Evolutionary conservation across 2,888 invertebrate genomes (phyloP), one percentile per base, ranked within the genome.

Genomic region (Stenoptilia bipunctidactyla): DNA sequence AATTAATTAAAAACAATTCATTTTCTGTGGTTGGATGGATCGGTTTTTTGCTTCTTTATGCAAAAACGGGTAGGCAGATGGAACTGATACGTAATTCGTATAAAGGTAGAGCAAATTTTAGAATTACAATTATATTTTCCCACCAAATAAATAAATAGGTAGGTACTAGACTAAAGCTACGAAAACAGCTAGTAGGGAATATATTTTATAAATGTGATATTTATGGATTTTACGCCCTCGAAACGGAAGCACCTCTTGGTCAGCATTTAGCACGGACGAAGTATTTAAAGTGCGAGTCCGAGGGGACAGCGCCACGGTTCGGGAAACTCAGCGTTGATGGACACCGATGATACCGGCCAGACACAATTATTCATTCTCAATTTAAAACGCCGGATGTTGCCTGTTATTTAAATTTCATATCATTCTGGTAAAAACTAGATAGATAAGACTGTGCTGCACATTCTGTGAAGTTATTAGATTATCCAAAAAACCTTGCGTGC

Each of bases 291-390:
- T 25, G 25, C 25, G 12, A 30, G 6, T 9, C 12, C 30, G 12
- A 25, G 58, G 58, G 61, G 57, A 61, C 66, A 59, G 62, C 61
- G 73, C 70, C 66, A 76, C 64, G 77, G 66, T 55, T 51, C 50
- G 62, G 55, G 45, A 50, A 46, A 40, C 45, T 50, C 47, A 50
- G 53, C 30, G 53, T 48, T 60, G 61, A 58, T 67, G 61, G 61
- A 59, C 58, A 58, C 6, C 30, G 30, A 30, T 58, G 58, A 64
- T 62, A 61, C 54, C 60, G 53, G 43, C 53, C 53, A 49, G 52
- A 55, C 58, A 58, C 55, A 48, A 47, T 52, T 55, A 50, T 58
- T 57, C 59, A 66, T 64, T 62, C 54, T 56, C 58, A 54, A 66
- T 56, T 58, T 58, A 58, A 61, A 56, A 53, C 46, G 54, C 52